These are phyloP conservation scores for Cirrhinus mrigala DNA, from an alignment of 2,797 vertebrate genomes.

Conservation along the genomic window DNA sequence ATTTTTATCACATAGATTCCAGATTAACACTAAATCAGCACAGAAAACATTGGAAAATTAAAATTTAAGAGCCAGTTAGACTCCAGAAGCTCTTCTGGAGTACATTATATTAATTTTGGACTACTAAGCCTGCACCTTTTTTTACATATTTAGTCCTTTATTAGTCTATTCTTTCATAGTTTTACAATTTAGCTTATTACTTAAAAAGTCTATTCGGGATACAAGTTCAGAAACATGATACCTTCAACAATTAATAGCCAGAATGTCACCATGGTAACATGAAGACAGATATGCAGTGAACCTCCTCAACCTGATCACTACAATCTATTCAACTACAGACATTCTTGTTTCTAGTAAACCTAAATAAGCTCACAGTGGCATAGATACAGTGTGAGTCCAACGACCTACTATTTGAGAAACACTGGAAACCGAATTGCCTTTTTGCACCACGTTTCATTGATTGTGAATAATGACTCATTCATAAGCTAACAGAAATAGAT, in stretches of 20 bases:
- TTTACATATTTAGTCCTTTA: neutral
- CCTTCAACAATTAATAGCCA: neutral
- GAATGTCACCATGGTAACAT: slow-evolving; percentile 36
- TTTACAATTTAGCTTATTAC: neutral
- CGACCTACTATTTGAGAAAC: neutral
- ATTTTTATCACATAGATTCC: too few relatives aligned
- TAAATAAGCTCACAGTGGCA: neutral
- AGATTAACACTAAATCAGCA: neutral
- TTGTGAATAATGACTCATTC: slow-evolving; percentile 18
- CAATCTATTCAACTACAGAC: slow-evolving; percentile 12
- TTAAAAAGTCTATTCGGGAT: neutral
- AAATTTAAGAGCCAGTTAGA: neutral
- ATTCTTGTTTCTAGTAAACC: neutral
- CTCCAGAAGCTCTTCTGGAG: neutral
- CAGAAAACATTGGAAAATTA: neutral
- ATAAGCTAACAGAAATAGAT: slow-evolving; percentile 35
- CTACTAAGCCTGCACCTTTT: neutral
- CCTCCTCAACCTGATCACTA: slow-evolving; percentile 1
- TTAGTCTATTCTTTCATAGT: neutral
- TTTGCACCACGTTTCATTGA: neutral
- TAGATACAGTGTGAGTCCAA: neutral
- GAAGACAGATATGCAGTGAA: slow-evolving; percentile 22
- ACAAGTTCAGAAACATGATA: slow-evolving; percentile 21
- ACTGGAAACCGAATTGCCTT: neutral
- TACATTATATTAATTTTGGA: neutral